These are phyloP conservation scores for Drosophila kepulauana DNA, from an alignment of 1,140 invertebrate species.

Conservation along the genomic window DNA sequence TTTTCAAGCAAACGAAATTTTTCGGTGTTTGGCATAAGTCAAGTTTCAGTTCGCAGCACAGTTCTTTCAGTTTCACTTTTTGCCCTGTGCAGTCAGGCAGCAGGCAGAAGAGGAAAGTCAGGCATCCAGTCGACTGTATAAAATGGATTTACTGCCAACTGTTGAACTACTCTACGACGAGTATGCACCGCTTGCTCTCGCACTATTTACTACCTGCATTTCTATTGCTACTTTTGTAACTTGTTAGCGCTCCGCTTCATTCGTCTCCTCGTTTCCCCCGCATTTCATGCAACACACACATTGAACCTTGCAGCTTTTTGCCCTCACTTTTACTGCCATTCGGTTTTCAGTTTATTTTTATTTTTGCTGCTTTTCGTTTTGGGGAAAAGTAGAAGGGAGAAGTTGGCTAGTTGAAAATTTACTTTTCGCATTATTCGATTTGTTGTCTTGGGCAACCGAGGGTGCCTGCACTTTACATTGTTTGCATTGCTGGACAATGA, in stretches of 20 bases:
- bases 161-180: slow-evolving; percentile 61
- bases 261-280: slow-evolving; percentile 34
- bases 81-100: slow-evolving; percentile 42
- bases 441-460: slow-evolving; percentile 76
- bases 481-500: slow-evolving; percentile 59
- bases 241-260: slow-evolving; percentile 70
- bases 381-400: neutral
- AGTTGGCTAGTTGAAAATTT: slow-evolving; percentile 73
- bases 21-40: slow-evolving; percentile 78
- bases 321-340: slow-evolving; percentile 57
- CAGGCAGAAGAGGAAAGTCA: slow-evolving; percentile 48
- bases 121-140: slow-evolving; percentile 79
- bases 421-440: slow-evolving; percentile 83
- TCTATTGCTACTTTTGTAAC: slow-evolving; percentile 83
- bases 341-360: slow-evolving; percentile 39
- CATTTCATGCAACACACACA: no score
- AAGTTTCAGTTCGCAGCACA: slow-evolving; percentile 56
- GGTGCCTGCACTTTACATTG: slow-evolving; percentile 77
- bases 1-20: slow-evolving; percentile 71
- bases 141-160: slow-evolving; percentile 84
- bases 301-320: neutral
- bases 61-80: slow-evolving; percentile 24
- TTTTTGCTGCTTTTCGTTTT: slow-evolving; percentile 25
- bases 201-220: slow-evolving; percentile 83
- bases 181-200: slow-evolving; percentile 40